Evolutionary conservation across 2,888 invertebrate genomes (phyloP).

Genomic region (Limulus polyphemus): DNA sequence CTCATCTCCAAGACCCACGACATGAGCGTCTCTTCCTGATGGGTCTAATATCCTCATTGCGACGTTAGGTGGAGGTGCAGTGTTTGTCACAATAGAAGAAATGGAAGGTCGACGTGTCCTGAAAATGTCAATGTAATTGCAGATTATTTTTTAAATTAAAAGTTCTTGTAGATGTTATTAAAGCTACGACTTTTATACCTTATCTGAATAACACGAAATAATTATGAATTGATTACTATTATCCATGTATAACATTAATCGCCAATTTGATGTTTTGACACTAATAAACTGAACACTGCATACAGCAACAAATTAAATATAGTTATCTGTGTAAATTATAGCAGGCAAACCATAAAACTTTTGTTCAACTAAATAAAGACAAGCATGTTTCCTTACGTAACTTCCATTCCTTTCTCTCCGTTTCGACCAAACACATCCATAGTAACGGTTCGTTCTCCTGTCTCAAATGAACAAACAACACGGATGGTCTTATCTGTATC

Average conservation of each 20-base stretch:
- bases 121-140: conserved; percentile 3
- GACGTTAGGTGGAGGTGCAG: conserved; percentile 40
- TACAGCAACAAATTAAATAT: no score
- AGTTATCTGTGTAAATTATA: no score
- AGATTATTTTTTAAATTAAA: not conserved
- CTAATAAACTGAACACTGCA: no score
- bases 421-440: conserved; percentile 29
- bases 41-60: conserved; percentile 38
- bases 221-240: no score
- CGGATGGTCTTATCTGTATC: conserved; percentile 40
- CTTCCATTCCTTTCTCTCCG: conserved; percentile 33
- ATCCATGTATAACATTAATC: no score
- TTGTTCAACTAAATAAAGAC: no score
- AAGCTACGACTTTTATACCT: no score
- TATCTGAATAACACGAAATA: no score
- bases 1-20: conserved; percentile 40
- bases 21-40: conserved; percentile 37
- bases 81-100: conserved; percentile 39
- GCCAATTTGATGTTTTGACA: no score
- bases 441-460: conserved; percentile 39
- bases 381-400: conserved; percentile 32
- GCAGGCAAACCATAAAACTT: no score
- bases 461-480: conserved; percentile 41
- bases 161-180: not conserved
- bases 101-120: conserved; percentile 37